phyloP scores from a whole-genome alignment of 2,113 vertebrate species.

The Passer domesticus region DNA sequence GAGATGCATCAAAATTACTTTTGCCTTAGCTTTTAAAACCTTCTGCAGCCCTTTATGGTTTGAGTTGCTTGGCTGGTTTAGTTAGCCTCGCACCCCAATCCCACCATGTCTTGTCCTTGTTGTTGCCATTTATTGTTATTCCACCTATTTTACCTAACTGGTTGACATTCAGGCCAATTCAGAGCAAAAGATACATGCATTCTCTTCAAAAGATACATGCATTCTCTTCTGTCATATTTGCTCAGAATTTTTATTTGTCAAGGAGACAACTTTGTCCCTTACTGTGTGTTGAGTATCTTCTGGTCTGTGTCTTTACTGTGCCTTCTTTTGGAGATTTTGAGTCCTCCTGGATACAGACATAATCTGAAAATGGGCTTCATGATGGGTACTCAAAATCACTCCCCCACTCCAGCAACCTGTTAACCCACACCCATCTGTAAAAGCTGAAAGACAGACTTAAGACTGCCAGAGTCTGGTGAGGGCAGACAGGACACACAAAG shows the following conservation, averaged over 20 bases:
- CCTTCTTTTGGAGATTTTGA: neutral
- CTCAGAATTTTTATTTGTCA: neutral
- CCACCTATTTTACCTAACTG: neutral
- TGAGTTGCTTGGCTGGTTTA: neutral
- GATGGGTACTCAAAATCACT: neutral
- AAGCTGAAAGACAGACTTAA: neutral
- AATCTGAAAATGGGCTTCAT: neutral
- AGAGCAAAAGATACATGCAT: neutral
- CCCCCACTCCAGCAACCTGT: accelerated
- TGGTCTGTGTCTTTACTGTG: neutral
- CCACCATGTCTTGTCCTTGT: accelerated
- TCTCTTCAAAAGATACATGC: neutral
- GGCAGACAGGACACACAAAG: neutral
- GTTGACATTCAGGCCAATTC: neutral
- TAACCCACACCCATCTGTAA: neutral
- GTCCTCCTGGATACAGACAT: neutral
- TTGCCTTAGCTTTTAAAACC: neutral
- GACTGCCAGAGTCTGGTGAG: neutral
- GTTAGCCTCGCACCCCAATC: accelerated
- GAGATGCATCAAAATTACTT: neutral
- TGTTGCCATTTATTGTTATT: neutral
- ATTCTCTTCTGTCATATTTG: neutral
- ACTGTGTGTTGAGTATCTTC: neutral
- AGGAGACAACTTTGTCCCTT: neutral
- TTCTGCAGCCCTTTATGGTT: neutral